Conservation (phyloP, 2,888 invertebrate species). For the Colostygia pectinataria region DNA sequence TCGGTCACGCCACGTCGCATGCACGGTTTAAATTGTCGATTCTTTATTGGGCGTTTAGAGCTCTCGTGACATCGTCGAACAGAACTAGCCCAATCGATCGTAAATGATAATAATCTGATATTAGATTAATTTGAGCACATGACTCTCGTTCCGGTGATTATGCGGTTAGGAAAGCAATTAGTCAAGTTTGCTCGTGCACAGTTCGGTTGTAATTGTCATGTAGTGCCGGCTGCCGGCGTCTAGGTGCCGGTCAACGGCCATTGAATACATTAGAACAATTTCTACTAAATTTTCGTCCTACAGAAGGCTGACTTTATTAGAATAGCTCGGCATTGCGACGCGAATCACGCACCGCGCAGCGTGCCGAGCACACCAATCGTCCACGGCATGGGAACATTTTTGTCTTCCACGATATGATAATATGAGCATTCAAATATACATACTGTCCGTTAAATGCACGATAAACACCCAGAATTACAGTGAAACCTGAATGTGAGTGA, state of each 20-base stretch:
- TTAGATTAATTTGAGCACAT: constrained; percentile 55
- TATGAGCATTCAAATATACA: constrained; percentile 83
- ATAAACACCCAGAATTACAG: constrained; percentile 84
- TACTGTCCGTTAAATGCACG: constrained; percentile 83
- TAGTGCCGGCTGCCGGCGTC: constrained; percentile 44
- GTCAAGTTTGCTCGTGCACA: constrained; percentile 5
- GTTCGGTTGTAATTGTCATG: constrained; percentile 49
- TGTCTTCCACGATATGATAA: constrained; percentile 84
- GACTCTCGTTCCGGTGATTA: constrained; percentile 39
- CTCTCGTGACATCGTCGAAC: constrained; percentile 59
- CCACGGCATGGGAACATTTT: constrained; percentile 81
- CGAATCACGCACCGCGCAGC: constrained; percentile 72
- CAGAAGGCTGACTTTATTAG: constrained; percentile 82
- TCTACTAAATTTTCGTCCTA: constrained; percentile 83
- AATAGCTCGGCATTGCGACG: constrained; percentile 74
- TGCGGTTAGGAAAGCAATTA: constrained; percentile 19
- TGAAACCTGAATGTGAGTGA: constrained; percentile 79
- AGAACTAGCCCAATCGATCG: constrained; percentile 57
- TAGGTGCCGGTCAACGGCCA: constrained; percentile 75
- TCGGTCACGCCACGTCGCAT: constrained; percentile 82
- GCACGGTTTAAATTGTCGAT: constrained; percentile 71
- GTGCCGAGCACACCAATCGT: constrained; percentile 75
- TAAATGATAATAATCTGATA: constrained; percentile 61
- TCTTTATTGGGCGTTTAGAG: constrained; percentile 68
- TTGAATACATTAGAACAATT: constrained; percentile 80